These are phyloP conservation scores for Noctua comes DNA, from an alignment of 2,888 invertebrate species.

Conservation along the genomic window DNA sequence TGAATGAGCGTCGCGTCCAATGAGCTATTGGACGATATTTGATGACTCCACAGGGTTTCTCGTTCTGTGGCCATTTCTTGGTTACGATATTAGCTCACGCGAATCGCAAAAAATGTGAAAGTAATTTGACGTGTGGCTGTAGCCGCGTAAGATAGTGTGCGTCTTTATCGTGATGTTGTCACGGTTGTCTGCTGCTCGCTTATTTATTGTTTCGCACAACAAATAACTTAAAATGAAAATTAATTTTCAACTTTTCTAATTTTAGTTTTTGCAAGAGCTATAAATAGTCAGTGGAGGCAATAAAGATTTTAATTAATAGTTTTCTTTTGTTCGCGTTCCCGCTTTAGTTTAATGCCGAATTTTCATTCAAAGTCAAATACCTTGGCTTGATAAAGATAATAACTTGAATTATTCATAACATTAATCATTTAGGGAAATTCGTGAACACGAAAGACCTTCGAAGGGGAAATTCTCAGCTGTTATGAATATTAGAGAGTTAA, in stretches of 20 bases:
- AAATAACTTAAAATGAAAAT: slow-evolving; percentile 26
- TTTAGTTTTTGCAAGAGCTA: slow-evolving; percentile 16
- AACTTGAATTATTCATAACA: slow-evolving; percentile 49
- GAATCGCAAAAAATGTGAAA: slow-evolving; percentile 81
- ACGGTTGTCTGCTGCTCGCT: slow-evolving; percentile 70
- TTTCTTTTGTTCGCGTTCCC: slow-evolving; percentile 23
- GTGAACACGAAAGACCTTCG: slow-evolving; percentile 25
- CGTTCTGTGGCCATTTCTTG: slow-evolving; percentile 40
- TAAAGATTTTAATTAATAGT: slow-evolving; percentile 40
- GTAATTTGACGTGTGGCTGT: slow-evolving; percentile 71
- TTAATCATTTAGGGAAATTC: slow-evolving; percentile 56
- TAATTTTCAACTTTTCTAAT: slow-evolving; percentile 26
- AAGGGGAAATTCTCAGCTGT: slow-evolving; percentile 31
- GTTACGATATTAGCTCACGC: slow-evolving; percentile 56
- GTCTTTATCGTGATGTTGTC: slow-evolving; percentile 72
- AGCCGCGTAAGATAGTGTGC: slow-evolving; percentile 57
- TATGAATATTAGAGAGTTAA: slow-evolving; percentile 43
- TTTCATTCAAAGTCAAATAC: slow-evolving; percentile 48
- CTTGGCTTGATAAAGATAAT: slow-evolving; percentile 48
- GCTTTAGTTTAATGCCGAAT: slow-evolving; percentile 30
- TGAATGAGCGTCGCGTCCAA: slow-evolving; percentile 71
- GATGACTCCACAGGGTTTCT: slow-evolving; percentile 58
- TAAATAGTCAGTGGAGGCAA: slow-evolving; percentile 28
- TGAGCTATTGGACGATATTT: slow-evolving; percentile 67
- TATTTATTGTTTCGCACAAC: slow-evolving; percentile 61